phyloP scores from a whole-genome alignment of 1,140 invertebrate genomes.

The Linepithema humile region DNA sequence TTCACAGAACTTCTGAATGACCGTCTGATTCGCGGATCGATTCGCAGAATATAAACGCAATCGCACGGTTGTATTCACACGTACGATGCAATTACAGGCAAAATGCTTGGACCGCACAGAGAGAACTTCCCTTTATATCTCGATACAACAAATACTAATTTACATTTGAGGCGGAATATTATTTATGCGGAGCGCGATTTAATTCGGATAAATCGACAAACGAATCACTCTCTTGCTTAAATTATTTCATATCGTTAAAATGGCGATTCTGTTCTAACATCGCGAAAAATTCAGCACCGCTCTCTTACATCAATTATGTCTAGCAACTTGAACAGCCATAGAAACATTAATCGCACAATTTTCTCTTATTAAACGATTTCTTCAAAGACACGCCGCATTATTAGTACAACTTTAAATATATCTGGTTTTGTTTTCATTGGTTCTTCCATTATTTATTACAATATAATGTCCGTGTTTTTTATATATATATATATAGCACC shows the following conservation, averaged over 20 bases:
- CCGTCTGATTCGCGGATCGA: neutral
- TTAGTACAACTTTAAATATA: slow-evolving; percentile 34
- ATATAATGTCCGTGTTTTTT: neutral
- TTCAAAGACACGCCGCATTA: slow-evolving; percentile 48
- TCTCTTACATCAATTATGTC: neutral
- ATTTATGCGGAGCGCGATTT: neutral
- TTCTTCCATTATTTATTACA: neutral
- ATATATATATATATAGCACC: neutral
- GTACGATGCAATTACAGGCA: neutral
- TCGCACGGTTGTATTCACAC: neutral
- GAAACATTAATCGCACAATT: slow-evolving; percentile 11
- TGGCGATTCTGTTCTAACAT: neutral
- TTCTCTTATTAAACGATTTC: slow-evolving; percentile 20
- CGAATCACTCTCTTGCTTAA: neutral
- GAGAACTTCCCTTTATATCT: neutral
- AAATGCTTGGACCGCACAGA: slow-evolving; percentile 27
- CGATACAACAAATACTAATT: slow-evolving; percentile 1
- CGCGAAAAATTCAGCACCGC: neutral
- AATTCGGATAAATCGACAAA: neutral
- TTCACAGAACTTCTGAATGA: slow-evolving; percentile 11
- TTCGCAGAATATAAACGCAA: slow-evolving; percentile 4
- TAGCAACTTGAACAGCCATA: slow-evolving; percentile 9
- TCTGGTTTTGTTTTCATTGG: slow-evolving; percentile 1
- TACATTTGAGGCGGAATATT: neutral
- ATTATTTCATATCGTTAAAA: slow-evolving; percentile 20